Conservation (phyloP, 2,797 vertebrate species). For the Bradypodion ventrale region DNA sequence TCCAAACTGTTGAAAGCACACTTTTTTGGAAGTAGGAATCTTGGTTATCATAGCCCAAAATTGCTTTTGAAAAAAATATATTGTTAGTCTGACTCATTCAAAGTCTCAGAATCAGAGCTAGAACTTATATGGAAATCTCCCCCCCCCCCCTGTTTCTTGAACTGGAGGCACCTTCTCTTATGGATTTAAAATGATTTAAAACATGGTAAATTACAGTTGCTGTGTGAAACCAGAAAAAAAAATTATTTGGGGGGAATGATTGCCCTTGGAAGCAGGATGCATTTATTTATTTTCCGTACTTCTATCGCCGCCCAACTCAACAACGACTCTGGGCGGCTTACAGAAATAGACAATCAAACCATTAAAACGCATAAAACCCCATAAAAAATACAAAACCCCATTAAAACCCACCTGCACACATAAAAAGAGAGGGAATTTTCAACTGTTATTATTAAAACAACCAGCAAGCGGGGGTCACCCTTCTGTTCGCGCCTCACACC, state of each 20-base stretch:
- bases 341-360: no score
- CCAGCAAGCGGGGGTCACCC: no score
- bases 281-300: no score
- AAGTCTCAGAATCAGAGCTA: slow-evolving; percentile 13
- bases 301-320: no score
- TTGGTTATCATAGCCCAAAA: not conserved
- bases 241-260: not conserved
- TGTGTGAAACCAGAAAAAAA: not conserved
- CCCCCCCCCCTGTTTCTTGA: no score
- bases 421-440: no score
- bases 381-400: no score
- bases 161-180: not conserved
- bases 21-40: not conserved
- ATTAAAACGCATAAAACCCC: no score
- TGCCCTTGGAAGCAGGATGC: not conserved
- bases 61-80: not conserved
- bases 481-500: no score
- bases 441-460: no score
- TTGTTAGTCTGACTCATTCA: slow-evolving; percentile 2
- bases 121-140: not conserved
- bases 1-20: slow-evolving; percentile 17
- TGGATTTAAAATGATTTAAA: not conserved
- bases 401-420: no score
- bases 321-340: no score
- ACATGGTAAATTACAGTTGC: not conserved